Conservation (phyloP, 2,797 vertebrate genomes). For the Limnodromus scolopaceus region DNA sequence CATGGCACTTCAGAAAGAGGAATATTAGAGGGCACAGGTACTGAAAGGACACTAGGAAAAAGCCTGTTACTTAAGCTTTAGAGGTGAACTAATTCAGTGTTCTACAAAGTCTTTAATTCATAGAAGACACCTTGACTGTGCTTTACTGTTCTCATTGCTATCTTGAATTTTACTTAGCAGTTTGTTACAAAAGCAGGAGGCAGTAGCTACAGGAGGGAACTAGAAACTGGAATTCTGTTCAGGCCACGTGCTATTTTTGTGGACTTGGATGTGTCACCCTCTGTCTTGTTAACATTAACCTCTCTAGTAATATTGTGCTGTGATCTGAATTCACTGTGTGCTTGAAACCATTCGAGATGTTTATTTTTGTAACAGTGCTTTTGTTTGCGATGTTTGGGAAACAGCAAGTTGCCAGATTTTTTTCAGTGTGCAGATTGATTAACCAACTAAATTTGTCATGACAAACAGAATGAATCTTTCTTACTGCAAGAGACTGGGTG, state of each 20-base stretch:
- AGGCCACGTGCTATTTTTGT: background rate
- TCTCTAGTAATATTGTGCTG: background rate
- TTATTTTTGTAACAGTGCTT: background rate
- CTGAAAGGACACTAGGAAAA: background rate
- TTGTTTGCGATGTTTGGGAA: background rate
- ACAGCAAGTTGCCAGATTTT: background rate
- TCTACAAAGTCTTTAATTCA: background rate
- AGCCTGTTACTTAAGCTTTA: background rate
- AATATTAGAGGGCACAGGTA: background rate
- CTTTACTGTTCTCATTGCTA: background rate
- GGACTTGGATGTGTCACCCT: background rate
- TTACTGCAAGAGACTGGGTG: background rate
- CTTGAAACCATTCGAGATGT: background rate
- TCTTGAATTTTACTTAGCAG: background rate
- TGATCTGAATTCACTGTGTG: background rate
- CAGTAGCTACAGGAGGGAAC: background rate
- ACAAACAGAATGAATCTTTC: background rate
- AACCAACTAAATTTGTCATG: background rate
- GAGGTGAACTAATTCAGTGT: background rate
- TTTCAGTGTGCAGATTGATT: background rate
- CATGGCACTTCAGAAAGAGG: background rate
- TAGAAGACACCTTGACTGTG: background rate
- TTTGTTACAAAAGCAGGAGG: background rate
- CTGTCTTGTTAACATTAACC: background rate
- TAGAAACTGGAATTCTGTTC: background rate